Conservation (phyloP, 2,113 vertebrate genomes). For the Irena cyanogastra region DNA sequence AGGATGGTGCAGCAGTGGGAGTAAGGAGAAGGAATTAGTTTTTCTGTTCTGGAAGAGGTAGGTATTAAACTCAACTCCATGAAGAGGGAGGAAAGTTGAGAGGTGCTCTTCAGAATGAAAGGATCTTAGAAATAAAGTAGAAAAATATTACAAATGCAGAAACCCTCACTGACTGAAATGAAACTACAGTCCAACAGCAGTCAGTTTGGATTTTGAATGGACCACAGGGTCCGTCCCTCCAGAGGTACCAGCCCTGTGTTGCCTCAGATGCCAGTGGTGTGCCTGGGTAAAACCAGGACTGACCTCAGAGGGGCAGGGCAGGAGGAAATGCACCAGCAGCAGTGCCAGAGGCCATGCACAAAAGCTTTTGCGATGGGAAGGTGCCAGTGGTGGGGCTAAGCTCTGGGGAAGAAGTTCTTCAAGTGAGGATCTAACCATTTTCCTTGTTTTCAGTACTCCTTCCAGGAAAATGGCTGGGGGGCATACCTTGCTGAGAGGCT, state of each 20-base stretch:
- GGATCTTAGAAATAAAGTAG: neutral
- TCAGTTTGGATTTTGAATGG: neutral
- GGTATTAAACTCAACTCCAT: fast-evolving
- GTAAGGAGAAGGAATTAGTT: neutral
- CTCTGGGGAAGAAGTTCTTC: neutral
- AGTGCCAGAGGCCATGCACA: neutral
- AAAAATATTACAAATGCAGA: neutral
- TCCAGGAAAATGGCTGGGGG: conserved; percentile 87
- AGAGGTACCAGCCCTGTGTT: fast-evolving
- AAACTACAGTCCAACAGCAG: neutral
- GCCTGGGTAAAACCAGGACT: neutral
- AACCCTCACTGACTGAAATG: neutral
- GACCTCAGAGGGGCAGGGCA: neutral
- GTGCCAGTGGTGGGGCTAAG: neutral
- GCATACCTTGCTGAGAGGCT: conserved; percentile 80
- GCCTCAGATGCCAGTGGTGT: neutral
- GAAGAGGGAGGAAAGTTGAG: neutral
- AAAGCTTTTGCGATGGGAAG: neutral
- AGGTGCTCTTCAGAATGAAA: neutral
- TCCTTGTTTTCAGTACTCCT: conserved; percentile 77
- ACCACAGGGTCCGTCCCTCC: fast-evolving
- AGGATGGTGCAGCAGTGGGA: neutral
- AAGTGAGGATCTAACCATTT: neutral
- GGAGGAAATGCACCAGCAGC: fast-evolving
- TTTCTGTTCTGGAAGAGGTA: neutral